Conservation (phyloP, 2,797 vertebrate genomes). For the Limnodromus scolopaceus region DNA sequence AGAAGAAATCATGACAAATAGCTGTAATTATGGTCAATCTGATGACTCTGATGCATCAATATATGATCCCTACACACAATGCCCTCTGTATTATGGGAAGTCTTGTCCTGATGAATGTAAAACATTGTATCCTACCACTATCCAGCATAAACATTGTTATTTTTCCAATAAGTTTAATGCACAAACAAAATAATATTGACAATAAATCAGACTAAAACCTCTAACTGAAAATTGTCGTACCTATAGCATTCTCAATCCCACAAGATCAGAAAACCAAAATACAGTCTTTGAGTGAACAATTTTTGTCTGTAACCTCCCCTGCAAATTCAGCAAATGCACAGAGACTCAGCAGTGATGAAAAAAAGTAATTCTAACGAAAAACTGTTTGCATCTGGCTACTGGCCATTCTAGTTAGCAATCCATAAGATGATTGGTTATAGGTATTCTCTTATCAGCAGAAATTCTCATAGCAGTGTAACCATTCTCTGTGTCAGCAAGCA, state of each 20-base stretch:
- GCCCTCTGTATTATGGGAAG: background rate
- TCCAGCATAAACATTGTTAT: background rate
- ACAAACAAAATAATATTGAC: background rate
- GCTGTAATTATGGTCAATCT: background rate
- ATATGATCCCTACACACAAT: background rate
- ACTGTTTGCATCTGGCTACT: background rate
- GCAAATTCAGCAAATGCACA: constrained; percentile 34
- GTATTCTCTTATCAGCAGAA: constrained; percentile 53
- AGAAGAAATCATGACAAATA: background rate
- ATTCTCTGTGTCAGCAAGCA: constrained; percentile 11
- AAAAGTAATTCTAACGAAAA: constrained; percentile 41
- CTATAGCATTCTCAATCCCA: background rate
- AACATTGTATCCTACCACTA: background rate
- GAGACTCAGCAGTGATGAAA: background rate
- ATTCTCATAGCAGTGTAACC: background rate
- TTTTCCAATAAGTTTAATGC: background rate
- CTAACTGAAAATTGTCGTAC: background rate
- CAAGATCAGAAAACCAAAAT: constrained; percentile 9
- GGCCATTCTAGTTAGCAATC: constrained; percentile 24
- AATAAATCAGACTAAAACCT: background rate
- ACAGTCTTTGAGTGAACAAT: background rate
- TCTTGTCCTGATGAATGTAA: background rate
- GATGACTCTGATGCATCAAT: background rate
- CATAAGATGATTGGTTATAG: constrained; percentile 13
- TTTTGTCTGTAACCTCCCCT: background rate